A percentile compares a stretch with the other conserved stretches of the same genome.
phyloP scores from a whole-genome alignment of 2,888 invertebrate species.

The Lycaena phlaeas region DNA sequence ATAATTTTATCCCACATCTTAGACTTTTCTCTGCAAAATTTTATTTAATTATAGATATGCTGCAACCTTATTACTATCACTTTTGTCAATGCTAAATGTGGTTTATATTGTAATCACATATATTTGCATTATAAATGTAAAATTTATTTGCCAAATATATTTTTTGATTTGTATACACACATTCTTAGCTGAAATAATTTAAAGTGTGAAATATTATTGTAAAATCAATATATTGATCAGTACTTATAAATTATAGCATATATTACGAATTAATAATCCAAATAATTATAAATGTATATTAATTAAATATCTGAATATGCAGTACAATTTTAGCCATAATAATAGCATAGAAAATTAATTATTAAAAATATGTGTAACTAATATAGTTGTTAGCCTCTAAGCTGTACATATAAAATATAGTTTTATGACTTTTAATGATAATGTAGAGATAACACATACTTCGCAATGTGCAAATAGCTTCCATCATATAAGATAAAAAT shows the following conservation, averaged over 20 bases:
- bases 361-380: not conserved
- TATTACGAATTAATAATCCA: no score
- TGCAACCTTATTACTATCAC: not conserved
- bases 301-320: not conserved
- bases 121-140: not conserved
- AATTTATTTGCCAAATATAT: slow-evolving; percentile 8
- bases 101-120: no score
- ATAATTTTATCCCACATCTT: no score
- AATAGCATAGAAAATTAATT: not conserved
- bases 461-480: not conserved
- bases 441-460: not conserved
- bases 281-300: no score
- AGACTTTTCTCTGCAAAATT: not conserved
- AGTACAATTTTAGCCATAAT: not conserved
- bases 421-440: not conserved
- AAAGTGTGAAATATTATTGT: not conserved
- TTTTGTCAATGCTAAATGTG: no score
- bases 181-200: not conserved
- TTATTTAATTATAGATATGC: not conserved
- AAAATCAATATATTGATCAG: no score
- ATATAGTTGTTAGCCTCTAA: not conserved
- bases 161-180: slow-evolving; percentile 1
- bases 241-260: no score
- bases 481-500: not conserved
- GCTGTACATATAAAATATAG: not conserved